Conservation (phyloP, 2,888 invertebrate genomes). For the Baccha elongata region DNA sequence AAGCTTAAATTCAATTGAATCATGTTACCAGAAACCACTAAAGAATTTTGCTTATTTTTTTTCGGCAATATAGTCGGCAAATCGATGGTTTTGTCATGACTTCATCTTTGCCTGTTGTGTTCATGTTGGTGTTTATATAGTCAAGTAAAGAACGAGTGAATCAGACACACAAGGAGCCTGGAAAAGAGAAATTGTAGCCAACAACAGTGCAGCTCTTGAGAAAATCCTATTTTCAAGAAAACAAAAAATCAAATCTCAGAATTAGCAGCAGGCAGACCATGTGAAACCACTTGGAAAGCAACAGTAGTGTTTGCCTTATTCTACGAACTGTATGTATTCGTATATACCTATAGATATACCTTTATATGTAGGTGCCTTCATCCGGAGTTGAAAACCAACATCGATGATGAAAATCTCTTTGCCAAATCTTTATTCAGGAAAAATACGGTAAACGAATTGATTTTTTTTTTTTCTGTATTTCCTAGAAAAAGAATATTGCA, state of each 20-base stretch:
- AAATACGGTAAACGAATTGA: constrained; percentile 11
- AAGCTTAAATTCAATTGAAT: constrained; percentile 1
- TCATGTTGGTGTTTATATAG: background rate
- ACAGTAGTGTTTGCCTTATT: constrained; percentile 35
- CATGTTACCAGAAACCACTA: constrained; percentile 8
- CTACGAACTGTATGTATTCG: constrained; percentile 9
- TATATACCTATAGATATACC: background rate
- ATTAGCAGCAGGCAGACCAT: constrained; percentile 28
- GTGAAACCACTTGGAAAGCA: constrained; percentile 55
- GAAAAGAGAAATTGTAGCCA: background rate
- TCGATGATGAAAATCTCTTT: constrained; percentile 19
- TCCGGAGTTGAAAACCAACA: constrained; percentile 30
- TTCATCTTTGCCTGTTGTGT: background rate
- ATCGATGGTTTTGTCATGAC: constrained; percentile 7
- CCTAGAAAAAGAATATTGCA: background rate
- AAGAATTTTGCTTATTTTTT: background rate
- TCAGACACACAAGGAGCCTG: constrained; percentile 11
- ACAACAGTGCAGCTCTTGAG: constrained; percentile 14
- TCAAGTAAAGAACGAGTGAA: constrained; percentile 7
- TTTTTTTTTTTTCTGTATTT: background rate
- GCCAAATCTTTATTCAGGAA: constrained; percentile 11
- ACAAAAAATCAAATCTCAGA: constrained; percentile 32
- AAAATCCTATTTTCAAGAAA: background rate
- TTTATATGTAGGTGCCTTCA: no score
- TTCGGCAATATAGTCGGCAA: background rate